Evolutionary conservation across 2,113 vertebrate genomes (phyloP).

Genomic region (Cisticola juncidis): DNA sequence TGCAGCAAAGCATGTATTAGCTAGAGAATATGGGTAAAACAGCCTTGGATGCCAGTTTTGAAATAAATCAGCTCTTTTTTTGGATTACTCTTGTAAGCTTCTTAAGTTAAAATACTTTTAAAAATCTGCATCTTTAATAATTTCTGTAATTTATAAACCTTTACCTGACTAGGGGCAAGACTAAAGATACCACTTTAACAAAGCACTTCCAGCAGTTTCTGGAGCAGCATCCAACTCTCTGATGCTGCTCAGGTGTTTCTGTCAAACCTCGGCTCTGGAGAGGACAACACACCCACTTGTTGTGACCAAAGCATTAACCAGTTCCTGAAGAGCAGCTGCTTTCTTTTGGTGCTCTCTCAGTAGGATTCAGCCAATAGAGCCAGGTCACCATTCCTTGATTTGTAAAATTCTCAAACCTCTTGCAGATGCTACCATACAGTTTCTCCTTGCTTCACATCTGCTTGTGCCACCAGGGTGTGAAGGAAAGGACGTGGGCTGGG

Average conservation of each 20-base stretch:
- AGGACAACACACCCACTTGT: accelerated
- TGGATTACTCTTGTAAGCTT: background rate
- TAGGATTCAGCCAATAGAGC: background rate
- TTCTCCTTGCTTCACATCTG: background rate
- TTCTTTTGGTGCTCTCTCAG: background rate
- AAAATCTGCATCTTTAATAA: background rate
- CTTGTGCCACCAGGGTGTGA: background rate
- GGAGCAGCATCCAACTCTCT: background rate
- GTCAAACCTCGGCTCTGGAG: background rate
- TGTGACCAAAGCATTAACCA: background rate
- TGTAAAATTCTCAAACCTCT: accelerated
- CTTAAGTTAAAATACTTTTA: background rate
- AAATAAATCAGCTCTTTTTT: background rate
- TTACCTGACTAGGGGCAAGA: accelerated
- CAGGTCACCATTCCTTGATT: background rate
- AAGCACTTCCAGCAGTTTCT: background rate
- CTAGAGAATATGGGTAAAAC: background rate
- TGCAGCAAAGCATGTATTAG: background rate
- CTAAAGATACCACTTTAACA: background rate
- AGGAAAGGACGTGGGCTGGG: background rate
- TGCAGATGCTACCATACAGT: background rate
- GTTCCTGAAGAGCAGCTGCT: background rate
- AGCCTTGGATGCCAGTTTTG: background rate
- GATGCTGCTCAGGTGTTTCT: background rate
- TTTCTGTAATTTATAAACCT: background rate